Conservation (phyloP, 2,888 invertebrate genomes). For the Micropterix aruncella region DNA sequence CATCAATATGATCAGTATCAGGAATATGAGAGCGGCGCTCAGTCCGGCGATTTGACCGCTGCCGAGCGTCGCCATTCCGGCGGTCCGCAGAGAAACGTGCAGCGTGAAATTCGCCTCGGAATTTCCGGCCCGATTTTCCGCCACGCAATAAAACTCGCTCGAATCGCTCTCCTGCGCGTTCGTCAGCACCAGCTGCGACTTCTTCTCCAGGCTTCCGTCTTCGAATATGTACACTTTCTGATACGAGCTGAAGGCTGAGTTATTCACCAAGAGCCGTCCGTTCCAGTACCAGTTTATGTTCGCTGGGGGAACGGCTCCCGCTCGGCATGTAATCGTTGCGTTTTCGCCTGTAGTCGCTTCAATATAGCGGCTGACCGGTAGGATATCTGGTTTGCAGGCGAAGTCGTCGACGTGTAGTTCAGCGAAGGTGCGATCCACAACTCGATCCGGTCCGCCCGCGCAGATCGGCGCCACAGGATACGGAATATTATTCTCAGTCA, state of each 20-base stretch:
- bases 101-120: slow-evolving; percentile 83
- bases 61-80: slow-evolving; percentile 68
- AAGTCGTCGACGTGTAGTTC: slow-evolving; percentile 71
- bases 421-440: slow-evolving; percentile 58
- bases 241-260: slow-evolving; percentile 63
- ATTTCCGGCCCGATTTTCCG: slow-evolving; percentile 78
- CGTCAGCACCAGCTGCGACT: slow-evolving; percentile 60
- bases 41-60: slow-evolving; percentile 77
- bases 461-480: slow-evolving; percentile 69
- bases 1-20: slow-evolving; percentile 61
- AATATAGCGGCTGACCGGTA: slow-evolving; percentile 60
- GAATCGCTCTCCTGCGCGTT: slow-evolving; percentile 75
- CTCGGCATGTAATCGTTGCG: slow-evolving; percentile 69
- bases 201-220: slow-evolving; percentile 61
- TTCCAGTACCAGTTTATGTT: slow-evolving; percentile 81
- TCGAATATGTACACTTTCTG: slow-evolving; percentile 66
- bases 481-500: slow-evolving; percentile 61
- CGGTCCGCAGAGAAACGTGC: slow-evolving; percentile 62
- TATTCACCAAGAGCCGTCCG: slow-evolving; percentile 61
- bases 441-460: slow-evolving; percentile 51
- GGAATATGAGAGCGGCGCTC: slow-evolving; percentile 65
- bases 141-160: slow-evolving; percentile 77
- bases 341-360: slow-evolving; percentile 73
- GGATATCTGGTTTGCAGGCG: slow-evolving; percentile 71
- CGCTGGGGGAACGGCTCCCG: slow-evolving; percentile 69